Evolutionary conservation across 1,140 invertebrate species (phyloP).

Genomic region (Calliopsis andreniformis): DNA sequence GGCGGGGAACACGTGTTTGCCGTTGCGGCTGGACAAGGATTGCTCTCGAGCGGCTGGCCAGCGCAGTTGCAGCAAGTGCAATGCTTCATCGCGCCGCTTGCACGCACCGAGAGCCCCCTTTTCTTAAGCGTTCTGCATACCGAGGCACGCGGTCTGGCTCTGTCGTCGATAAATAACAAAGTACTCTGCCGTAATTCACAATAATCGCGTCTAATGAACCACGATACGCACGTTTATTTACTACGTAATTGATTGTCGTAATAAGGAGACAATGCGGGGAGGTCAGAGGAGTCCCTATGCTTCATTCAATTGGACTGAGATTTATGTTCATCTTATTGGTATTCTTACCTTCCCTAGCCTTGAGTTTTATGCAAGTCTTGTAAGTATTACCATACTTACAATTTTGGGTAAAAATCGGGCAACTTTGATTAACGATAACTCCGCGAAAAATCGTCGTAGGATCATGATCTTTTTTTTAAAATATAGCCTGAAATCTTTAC

Average conservation of each 20-base stretch:
- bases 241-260: slow-evolving; percentile 29
- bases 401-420: too few species aligned
- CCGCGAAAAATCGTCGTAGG: too few species aligned
- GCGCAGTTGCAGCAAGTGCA: slow-evolving; percentile 32
- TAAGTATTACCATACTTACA: too few species aligned
- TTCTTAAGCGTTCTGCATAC: slow-evolving; percentile 32
- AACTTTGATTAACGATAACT: too few species aligned
- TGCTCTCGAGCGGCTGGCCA: slow-evolving; percentile 12
- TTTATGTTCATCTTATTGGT: too few species aligned
- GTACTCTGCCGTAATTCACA: slow-evolving; percentile 23
- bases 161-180: slow-evolving; percentile 13
- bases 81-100: slow-evolving; percentile 39
- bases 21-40: slow-evolving; percentile 33
- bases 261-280: slow-evolving; percentile 8
- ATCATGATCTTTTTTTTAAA: too few species aligned
- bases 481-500: too few species aligned
- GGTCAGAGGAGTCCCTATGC: too few species aligned
- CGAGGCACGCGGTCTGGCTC: slow-evolving; percentile 9
- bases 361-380: too few species aligned
- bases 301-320: too few species aligned
- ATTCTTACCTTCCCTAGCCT: too few species aligned
- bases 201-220: slow-evolving; percentile 29
- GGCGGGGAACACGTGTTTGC: slow-evolving; percentile 38
- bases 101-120: slow-evolving; percentile 9
- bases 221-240: slow-evolving; percentile 11